Conservation (phyloP, 2,113 vertebrate species). For the Paratilapia polleni region DNA sequence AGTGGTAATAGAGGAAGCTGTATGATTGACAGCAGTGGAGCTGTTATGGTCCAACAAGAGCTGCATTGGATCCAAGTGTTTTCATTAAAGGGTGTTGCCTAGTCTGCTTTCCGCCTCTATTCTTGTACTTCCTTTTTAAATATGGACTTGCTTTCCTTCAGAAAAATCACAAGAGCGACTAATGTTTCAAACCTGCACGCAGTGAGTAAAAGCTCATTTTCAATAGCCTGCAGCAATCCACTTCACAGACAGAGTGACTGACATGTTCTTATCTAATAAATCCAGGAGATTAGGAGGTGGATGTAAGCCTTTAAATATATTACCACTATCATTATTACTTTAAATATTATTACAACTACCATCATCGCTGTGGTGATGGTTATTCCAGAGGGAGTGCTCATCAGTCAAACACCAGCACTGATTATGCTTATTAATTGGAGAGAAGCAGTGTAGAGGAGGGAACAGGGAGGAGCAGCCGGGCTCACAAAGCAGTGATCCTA, state of each 20-base stretch:
- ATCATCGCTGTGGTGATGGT: conserved; percentile 13
- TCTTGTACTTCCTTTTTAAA: conserved; percentile 62
- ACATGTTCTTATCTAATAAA: conserved; percentile 39
- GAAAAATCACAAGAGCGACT: not conserved
- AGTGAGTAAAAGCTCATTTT: not conserved
- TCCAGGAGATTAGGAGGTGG: conserved; percentile 42
- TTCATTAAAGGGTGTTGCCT: conserved; percentile 67
- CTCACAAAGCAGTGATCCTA: not conserved
- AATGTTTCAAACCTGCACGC: not conserved
- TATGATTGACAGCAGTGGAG: conserved; percentile 41
- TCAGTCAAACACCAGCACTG: conserved; percentile 46
- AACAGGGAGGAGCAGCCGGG: conserved; percentile 13
- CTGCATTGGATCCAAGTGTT: conserved; percentile 40
- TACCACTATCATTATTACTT: conserved; percentile 47
- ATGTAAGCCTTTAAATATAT: conserved; percentile 51
- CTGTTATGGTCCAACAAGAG: not conserved
- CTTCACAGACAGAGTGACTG: conserved; percentile 21
- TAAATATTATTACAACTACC: conserved; percentile 53
- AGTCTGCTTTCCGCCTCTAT: conserved; percentile 60
- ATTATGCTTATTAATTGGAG: conserved; percentile 56
- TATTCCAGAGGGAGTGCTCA: conserved; percentile 31
- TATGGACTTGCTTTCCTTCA: conserved; percentile 9
- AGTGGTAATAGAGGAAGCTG: conserved; percentile 22
- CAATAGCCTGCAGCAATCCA: conserved; percentile 22
- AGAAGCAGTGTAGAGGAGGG: not conserved